Percentiles rank a stretch among this genome's conserved stretches.
These are phyloP conservation scores for Choloepus didactylus DNA, from an alignment of 2,797 vertebrate species.

Conservation along the genomic window DNA sequence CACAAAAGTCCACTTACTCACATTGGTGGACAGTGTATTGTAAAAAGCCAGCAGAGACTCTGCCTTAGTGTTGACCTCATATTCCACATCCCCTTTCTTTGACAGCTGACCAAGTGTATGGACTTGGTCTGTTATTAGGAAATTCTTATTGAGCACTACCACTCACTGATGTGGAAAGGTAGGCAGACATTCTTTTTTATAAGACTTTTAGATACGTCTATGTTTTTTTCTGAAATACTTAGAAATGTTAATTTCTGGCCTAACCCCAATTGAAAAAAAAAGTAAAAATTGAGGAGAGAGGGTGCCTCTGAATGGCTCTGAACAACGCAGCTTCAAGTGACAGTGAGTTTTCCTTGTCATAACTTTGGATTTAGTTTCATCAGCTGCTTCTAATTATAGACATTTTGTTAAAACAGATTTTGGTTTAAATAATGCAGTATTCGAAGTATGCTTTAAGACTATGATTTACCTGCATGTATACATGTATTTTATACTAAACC, in stretches of 20 bases:
- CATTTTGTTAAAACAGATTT: conserved; percentile 60
- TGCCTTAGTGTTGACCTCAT: neutral
- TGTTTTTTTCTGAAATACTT: neutral
- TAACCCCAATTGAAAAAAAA: neutral
- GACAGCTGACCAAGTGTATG: neutral
- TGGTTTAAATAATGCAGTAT: conserved; percentile 61
- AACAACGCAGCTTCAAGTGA: conserved; percentile 37
- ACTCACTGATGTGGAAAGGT: conserved; percentile 15
- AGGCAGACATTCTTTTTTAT: conserved; percentile 28
- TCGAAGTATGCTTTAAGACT: conserved; percentile 51
- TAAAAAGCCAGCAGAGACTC: conserved; percentile 50
- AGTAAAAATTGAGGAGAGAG: neutral
- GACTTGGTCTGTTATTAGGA: conserved; percentile 61
- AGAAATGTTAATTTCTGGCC: conserved; percentile 20
- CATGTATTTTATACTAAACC: conserved; percentile 64
- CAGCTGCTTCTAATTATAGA: too few species aligned
- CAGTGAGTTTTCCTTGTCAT: too few species aligned
- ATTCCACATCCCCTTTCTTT: neutral
- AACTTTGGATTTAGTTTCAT: too few species aligned
- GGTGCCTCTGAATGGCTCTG: neutral
- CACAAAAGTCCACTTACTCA: conserved; percentile 68
- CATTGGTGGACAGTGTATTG: conserved; percentile 58
- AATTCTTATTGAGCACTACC: conserved; percentile 5
- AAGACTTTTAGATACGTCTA: conserved; percentile 1
- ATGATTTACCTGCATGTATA: conserved; percentile 34